Percentiles rank a stretch among this genome's conserved stretches.
These are phyloP conservation scores for Oxytorus armatus DNA, from an alignment of 2,888 invertebrate species.

Conservation along the genomic window DNA sequence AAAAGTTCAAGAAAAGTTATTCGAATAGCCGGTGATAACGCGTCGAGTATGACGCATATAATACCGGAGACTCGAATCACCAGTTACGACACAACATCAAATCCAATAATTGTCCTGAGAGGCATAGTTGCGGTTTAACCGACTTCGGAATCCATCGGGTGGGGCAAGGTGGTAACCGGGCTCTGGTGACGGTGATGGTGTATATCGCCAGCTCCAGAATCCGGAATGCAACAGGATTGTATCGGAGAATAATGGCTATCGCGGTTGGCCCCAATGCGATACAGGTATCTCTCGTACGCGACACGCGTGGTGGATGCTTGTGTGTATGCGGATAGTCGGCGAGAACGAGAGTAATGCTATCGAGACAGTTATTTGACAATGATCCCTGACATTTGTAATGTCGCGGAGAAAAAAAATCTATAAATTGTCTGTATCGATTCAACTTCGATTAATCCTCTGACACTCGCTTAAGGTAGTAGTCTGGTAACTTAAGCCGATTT, in stretches of 20 bases:
- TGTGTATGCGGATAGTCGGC: conserved; percentile 4
- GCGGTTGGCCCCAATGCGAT: conserved; percentile 58
- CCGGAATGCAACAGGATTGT: conserved; percentile 78
- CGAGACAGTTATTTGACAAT: conserved; percentile 25
- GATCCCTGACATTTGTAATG: conserved; percentile 14
- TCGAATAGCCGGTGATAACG: neutral
- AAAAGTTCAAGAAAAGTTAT: neutral
- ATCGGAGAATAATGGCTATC: conserved; percentile 69
- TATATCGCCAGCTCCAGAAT: conserved; percentile 66
- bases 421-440: no score
- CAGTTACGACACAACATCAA: conserved; percentile 47
- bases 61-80: conserved; percentile 4
- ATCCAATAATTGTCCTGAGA: conserved; percentile 61
- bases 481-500: no score
- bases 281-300: conserved; percentile 5
- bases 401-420: neutral
- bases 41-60: neutral
- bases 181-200: conserved; percentile 55
- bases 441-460: no score
- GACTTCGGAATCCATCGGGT: conserved; percentile 58
- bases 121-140: conserved; percentile 68
- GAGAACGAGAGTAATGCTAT: conserved; percentile 20
- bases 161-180: conserved; percentile 16
- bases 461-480: no score
- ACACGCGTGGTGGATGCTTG: conserved; percentile 15